phyloP scores from a whole-genome alignment of 2,113 vertebrate genomes.

The Jacana jacana region DNA sequence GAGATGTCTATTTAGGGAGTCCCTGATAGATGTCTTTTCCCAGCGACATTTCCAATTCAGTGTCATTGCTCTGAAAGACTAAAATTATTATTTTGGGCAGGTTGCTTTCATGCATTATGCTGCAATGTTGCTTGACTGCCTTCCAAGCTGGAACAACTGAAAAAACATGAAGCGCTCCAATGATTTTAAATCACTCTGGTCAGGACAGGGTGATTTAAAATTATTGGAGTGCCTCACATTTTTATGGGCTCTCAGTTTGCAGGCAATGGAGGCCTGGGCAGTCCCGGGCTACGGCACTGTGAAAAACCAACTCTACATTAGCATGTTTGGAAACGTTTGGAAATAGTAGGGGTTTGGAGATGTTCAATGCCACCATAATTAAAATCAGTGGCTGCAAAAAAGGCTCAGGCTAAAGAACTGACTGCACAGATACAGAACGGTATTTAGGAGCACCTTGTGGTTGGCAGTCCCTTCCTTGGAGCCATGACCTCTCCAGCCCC shows the following conservation, averaged over 20 bases:
- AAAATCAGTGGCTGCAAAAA: neutral
- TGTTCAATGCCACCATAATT: neutral
- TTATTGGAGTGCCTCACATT: slow-evolving; percentile 33
- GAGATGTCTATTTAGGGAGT: slow-evolving; percentile 20
- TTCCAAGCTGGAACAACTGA: slow-evolving; percentile 37
- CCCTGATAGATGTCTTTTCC: neutral
- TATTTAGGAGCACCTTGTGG: neutral
- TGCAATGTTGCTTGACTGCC: neutral
- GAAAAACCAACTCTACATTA: neutral
- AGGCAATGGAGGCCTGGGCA: neutral
- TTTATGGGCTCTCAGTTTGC: slow-evolving; percentile 21
- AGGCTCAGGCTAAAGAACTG: neutral
- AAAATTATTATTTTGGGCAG: slow-evolving; percentile 31
- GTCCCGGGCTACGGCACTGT: neutral
- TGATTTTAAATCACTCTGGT: slow-evolving; percentile 24
- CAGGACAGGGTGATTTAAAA: slow-evolving; percentile 36
- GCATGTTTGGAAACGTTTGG: neutral
- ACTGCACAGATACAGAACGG: neutral
- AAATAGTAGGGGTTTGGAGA: neutral
- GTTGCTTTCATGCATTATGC: slow-evolving; percentile 10
- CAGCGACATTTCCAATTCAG: slow-evolving; percentile 5
- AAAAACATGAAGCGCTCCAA: slow-evolving; percentile 41
- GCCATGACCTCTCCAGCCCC: neutral
- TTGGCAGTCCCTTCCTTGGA: neutral
- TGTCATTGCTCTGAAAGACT: neutral